Conservation (phyloP, 2,797 vertebrate species). For the Acanthis flammea region DNA sequence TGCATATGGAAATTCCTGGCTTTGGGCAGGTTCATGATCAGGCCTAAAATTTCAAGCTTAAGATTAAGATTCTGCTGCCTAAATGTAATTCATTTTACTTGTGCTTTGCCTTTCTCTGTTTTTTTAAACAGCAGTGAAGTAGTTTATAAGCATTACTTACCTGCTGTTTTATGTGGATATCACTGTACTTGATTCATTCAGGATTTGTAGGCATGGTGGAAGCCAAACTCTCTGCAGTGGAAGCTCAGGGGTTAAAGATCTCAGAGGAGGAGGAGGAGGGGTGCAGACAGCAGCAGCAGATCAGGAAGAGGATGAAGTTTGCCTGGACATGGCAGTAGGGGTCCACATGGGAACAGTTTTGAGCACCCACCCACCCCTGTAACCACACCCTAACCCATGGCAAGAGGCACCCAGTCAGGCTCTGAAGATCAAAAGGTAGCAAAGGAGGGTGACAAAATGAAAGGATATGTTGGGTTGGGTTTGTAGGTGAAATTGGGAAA, state of each 20-base stretch:
- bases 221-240: neutral
- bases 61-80: neutral
- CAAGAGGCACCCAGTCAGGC: neutral
- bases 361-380: neutral
- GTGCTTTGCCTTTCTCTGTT: neutral
- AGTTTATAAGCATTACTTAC: neutral
- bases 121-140: neutral
- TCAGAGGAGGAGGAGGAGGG: neutral
- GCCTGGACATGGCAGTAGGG: neutral
- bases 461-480: neutral
- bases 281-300: neutral
- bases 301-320: neutral
- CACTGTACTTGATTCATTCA: neutral
- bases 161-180: neutral
- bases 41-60: neutral
- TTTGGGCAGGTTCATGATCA: neutral
- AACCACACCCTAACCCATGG: fast-evolving
- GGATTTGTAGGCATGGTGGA: neutral
- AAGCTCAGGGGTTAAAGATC: neutral
- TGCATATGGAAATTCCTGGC: conserved; percentile 18
- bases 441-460: neutral
- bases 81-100: neutral
- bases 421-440: neutral
- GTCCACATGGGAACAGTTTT: neutral
- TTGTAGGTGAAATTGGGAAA: neutral